Evolutionary conservation across 2,113 vertebrate genomes (phyloP).

Genomic region (Tychaedon coryphoeus): DNA sequence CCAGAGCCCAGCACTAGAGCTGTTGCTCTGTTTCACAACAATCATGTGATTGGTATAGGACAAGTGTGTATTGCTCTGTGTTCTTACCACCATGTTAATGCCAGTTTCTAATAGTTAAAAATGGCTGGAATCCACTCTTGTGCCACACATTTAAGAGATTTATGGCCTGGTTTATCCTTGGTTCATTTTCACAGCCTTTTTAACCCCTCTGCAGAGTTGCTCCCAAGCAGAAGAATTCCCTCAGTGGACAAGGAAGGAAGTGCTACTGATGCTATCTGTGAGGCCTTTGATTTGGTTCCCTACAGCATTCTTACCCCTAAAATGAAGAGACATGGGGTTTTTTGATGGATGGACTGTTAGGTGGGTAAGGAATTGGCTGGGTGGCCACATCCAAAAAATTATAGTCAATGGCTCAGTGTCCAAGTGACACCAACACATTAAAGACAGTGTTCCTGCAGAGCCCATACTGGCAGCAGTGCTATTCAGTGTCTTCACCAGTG

Average conservation of each 20-base stretch:
- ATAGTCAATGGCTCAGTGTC: not conserved
- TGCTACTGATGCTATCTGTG: not conserved
- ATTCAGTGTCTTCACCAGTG: not conserved
- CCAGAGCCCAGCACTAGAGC: not conserved
- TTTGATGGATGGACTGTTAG: not conserved
- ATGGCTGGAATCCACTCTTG: not conserved
- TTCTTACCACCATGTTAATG: not conserved
- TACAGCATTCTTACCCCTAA: not conserved
- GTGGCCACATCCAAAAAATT: not conserved
- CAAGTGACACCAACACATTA: not conserved
- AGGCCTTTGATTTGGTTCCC: not conserved
- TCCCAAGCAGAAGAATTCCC: not conserved
- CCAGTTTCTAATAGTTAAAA: not conserved
- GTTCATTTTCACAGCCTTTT: not conserved
- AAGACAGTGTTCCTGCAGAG: not conserved
- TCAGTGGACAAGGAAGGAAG: not conserved
- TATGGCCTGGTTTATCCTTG: not conserved
- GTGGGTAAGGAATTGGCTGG: not conserved
- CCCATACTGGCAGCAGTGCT: not conserved
- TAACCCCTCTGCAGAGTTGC: not conserved
- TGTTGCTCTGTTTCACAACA: not conserved
- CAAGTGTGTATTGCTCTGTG: not conserved
- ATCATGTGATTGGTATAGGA: not conserved
- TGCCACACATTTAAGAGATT: not conserved
- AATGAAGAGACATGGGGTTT: accelerated